These are phyloP conservation scores for Garra rufa DNA, from an alignment of 2,113 vertebrate genomes.

Conservation along the genomic window DNA sequence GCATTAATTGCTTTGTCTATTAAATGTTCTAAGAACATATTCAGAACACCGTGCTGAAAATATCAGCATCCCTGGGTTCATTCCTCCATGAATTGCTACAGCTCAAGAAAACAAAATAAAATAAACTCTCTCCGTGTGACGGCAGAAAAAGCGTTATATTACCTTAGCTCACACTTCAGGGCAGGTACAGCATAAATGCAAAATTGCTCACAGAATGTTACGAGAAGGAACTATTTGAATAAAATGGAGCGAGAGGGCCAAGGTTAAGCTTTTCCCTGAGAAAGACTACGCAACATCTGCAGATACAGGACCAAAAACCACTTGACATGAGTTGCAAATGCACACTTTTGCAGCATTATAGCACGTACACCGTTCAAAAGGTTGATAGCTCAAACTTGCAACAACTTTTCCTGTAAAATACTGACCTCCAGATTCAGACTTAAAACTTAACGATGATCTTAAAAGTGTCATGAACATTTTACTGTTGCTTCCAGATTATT, in stretches of 20 bases:
- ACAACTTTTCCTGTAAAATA: constrained; percentile 11
- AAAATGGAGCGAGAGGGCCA: not conserved
- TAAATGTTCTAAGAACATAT: constrained; percentile 61
- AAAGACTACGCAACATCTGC: constrained; percentile 7
- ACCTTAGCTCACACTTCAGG: constrained; percentile 1
- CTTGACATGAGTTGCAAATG: constrained; percentile 28
- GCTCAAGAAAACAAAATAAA: not conserved
- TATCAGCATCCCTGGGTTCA: constrained; percentile 41
- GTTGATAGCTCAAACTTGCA: not conserved
- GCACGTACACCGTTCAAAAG: not conserved
- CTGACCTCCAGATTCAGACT: constrained; percentile 4
- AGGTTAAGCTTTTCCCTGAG: not conserved
- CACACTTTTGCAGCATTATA: not conserved
- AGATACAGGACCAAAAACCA: constrained; percentile 15
- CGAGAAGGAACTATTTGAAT: not conserved
- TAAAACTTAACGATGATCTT: not conserved
- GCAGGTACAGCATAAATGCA: not conserved
- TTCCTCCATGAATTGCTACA: not conserved
- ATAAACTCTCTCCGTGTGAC: not conserved
- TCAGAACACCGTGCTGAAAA: constrained; percentile 45
- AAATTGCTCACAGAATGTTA: not conserved
- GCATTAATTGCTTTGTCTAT: constrained; percentile 65
- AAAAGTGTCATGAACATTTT: constrained; percentile 7
- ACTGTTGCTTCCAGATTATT: constrained; percentile 4
- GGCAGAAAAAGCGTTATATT: not conserved